Base-by-base conservation (phyloP, 2,888 invertebrate species). In the Apamea anceps region DNA sequence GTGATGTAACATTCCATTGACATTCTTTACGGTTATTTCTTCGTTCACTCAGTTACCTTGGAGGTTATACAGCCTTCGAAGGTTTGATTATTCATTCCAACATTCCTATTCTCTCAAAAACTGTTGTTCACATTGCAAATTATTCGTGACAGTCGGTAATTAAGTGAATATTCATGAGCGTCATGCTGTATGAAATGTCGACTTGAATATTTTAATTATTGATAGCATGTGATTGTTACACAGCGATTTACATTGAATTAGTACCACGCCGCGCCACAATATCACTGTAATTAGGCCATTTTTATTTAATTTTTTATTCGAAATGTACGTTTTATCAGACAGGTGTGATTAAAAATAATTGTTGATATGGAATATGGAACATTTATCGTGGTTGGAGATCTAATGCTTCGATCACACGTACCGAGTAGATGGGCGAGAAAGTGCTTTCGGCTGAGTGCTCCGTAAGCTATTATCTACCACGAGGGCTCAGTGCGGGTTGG, bases 171-270 rank as follows among this genome's bases (percentile, higher is more conserved):
- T 90, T 87, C 84, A 90, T 89, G 84, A 83, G 60, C 67, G 82
- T 86, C 81, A 83, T 75, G 82, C 81, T 90, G 42, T 7, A 42
- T 42, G 42, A 42, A 42, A 42, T 42, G 88, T 82, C 82, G 82
- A 80, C 82, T 89, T 77, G 80, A 87, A 90, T 90, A 90, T 87
- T 89, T 87, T 86, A 90, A 89, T 86, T 87, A 87, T 88, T 84
- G 84, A 88, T 87, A 75, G 74, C 68, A 37, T 73, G 80, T 83
- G 85, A 88, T 84, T 84, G 84, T 78, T 79, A 72, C 72, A 54
- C 70, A 66, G 72, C 72, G 73, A 85, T 85, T 90, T 87, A 82
- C 81, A 86, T 80, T 80, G 80, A 63, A 87, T 85, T 80, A 79
- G 80, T 80, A 28, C 48, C 60, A 62, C 28, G 57, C 51, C 57